A percentile compares a stretch with the other conserved stretches of the same genome.
Conservation (phyloP, 2,113 vertebrate species). For the Triplophysa siluroides region DNA sequence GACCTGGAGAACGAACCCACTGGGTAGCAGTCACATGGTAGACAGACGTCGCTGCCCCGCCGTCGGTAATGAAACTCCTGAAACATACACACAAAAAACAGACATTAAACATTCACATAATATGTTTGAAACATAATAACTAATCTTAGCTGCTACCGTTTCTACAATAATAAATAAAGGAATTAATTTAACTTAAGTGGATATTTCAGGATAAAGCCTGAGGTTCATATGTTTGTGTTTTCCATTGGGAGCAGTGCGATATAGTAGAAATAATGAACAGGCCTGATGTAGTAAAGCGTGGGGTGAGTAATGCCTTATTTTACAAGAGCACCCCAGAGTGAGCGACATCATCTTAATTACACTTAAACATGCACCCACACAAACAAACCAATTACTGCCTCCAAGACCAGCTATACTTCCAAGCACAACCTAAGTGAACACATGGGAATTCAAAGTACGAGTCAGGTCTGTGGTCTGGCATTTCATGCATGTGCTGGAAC, state of each 20-base stretch:
- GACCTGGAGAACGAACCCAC: conserved; percentile 92
- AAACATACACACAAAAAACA: conserved; percentile 15
- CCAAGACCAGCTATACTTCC: conserved; percentile 27
- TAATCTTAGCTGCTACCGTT: not conserved
- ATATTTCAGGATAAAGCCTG: conserved; percentile 8
- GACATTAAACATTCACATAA: not conserved
- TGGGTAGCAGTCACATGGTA: conserved; percentile 96
- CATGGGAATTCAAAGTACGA: not conserved
- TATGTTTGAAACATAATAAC: not conserved
- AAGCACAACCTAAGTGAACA: conserved; percentile 24
- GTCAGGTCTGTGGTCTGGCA: too few species aligned
- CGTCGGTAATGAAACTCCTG: conserved; percentile 93
- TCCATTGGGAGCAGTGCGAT: not conserved
- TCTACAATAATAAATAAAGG: not conserved
- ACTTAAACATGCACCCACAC: conserved; percentile 23
- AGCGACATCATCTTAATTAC: conserved; percentile 41
- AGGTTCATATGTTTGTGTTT: not conserved
- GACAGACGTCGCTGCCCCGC: conserved; percentile 84
- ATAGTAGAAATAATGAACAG: not conserved
- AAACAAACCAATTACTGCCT: conserved; percentile 51
- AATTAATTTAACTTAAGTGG: not conserved
- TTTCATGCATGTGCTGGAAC: not conserved
- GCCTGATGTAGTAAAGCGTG: not conserved
- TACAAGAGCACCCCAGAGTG: conserved; percentile 35
- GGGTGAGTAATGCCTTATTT: conserved; percentile 15